Percentiles rank a stretch among this genome's conserved stretches.
Evolutionary conservation across 1,140 invertebrate species (phyloP).

Genomic region (Drosophila sp.): DNA sequence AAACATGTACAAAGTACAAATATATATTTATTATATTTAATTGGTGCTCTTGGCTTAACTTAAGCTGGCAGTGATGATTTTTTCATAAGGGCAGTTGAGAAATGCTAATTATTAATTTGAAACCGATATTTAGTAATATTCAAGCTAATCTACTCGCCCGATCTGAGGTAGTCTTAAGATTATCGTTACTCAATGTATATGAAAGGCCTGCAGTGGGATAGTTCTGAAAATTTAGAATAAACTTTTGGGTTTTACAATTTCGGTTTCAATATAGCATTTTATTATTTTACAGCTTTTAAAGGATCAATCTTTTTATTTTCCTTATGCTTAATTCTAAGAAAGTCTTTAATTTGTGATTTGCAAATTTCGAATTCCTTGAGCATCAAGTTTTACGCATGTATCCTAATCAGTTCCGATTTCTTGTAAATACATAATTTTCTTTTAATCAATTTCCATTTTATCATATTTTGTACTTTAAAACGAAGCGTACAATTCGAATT

Average conservation of each 20-base stretch:
- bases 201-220: conserved; percentile 41
- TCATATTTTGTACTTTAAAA: conserved; percentile 53
- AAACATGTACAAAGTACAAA: conserved; percentile 42
- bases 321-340: conserved; percentile 35
- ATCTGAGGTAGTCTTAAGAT: conserved; percentile 46
- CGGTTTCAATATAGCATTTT: conserved; percentile 26
- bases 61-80: conserved; percentile 48
- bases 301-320: background rate
- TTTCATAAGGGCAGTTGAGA: conserved; percentile 35
- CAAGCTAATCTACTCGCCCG: conserved; percentile 19
- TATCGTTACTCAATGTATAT: conserved; percentile 36
- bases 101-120: conserved; percentile 20
- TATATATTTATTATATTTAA: conserved; percentile 17
- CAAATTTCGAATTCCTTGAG: conserved; percentile 64
- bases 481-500: conserved; percentile 33
- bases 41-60: conserved; percentile 32
- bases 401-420: conserved; percentile 73
- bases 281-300: conserved; percentile 25
- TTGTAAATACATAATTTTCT: conserved; percentile 60
- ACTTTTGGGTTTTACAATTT: conserved; percentile 6
- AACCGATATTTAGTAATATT: conserved; percentile 21
- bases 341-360: conserved; percentile 47
- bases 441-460: conserved; percentile 32
- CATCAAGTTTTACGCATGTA: conserved; percentile 39
- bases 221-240: conserved; percentile 32